Evolutionary conservation across 2,888 invertebrate genomes (phyloP), one percentile per base, ranked within the genome.

Genomic region (Neoaliturus tenellus): DNA sequence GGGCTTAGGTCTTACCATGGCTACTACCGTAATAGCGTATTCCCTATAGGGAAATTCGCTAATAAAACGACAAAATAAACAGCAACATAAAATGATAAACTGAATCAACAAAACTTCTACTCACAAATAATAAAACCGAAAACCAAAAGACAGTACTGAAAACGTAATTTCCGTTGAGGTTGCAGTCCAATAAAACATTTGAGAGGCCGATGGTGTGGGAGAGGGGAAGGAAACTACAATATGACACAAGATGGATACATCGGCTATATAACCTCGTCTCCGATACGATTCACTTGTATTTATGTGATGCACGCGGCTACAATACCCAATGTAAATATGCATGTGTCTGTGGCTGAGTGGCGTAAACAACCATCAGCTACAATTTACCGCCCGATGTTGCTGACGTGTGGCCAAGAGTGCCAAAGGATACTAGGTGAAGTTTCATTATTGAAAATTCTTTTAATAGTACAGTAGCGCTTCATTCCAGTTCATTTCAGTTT

Each of bases 201-300:
- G 44, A 33, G 35, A 28, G 48, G 23, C 8, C 25, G 20, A 35
- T 25, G 69, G 73, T 20, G n/a, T n/a, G n/a, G 82, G 17, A 28
- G 67, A 41, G 39, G 71, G 55, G 75, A 58, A 62, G 80, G 8
- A 44, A 48, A 4, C 71, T 20, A 33, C 25, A 41, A 23, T 35
- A 39, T 31, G 48, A 28, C 17, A 44, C n/a, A 78, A 44, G 62
- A 35, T 31, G 39, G 39, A 35, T 35, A 39, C 33, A 2, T 39
- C 23, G 23, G 48, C 25, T 25, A 41, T n/a, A n/a, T n/a, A n/a
- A n/a, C n/a, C n/a, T n/a, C n/a, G n/a, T n/a, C n/a, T 33, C 33
- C 58, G 62, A 67, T 80, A 44, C 51, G 33, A 67, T 44, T 44
- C 23, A 23, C 58, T 39, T 62, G 62, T 81, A 67, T 81, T 67